phyloP scores from a whole-genome alignment of 30 jellyfish, hydroid and myxozoan species.

The Clytia hemisphaerica region DNA sequence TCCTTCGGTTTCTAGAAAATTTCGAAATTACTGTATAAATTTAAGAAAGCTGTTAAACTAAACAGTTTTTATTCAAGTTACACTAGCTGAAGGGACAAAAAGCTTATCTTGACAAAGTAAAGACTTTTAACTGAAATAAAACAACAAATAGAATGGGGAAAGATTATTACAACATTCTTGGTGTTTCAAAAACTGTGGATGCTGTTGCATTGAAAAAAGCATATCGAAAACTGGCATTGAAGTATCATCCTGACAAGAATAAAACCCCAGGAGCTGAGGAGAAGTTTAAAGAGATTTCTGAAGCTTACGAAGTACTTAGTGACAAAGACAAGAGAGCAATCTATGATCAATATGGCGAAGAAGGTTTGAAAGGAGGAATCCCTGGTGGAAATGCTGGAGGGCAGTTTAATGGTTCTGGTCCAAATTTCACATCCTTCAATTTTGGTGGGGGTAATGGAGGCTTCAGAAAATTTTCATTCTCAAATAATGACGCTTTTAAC shows the following conservation, averaged over 20 bases:
- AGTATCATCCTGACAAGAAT: constrained; percentile 94
- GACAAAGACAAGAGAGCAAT: constrained; percentile 54
- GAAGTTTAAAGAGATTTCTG: constrained; percentile 85
- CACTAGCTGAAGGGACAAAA: too few species aligned
- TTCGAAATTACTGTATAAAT: too few species aligned
- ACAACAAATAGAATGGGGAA: constrained; percentile 83
- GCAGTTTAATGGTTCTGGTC: constrained; percentile 29
- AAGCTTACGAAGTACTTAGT: constrained; percentile 92
- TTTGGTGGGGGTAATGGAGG: constrained; percentile 39
- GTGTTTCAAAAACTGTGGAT: constrained; percentile 60
- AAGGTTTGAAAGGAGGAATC: constrained; percentile 65
- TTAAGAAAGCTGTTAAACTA: too few species aligned
- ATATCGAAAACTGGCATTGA: constrained; percentile 81
- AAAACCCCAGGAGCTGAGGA: constrained; percentile 87
- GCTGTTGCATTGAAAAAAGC: constrained; percentile 89
- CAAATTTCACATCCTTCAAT: not conserved
- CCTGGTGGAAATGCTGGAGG: constrained; percentile 8
- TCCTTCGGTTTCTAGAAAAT: too few species aligned
- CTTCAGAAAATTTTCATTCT: constrained; percentile 49
- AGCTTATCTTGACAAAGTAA: too few species aligned
- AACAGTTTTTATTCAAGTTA: too few species aligned
- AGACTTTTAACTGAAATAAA: too few species aligned
- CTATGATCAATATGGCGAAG: constrained; percentile 85
- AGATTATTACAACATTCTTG: constrained; percentile 73
- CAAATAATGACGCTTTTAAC: constrained; percentile 69